Percentiles rank a stretch among this genome's conserved stretches.
These are phyloP conservation scores for Conops quadrifasciatus DNA, from an alignment of 2,888 invertebrate species.

Conservation along the genomic window DNA sequence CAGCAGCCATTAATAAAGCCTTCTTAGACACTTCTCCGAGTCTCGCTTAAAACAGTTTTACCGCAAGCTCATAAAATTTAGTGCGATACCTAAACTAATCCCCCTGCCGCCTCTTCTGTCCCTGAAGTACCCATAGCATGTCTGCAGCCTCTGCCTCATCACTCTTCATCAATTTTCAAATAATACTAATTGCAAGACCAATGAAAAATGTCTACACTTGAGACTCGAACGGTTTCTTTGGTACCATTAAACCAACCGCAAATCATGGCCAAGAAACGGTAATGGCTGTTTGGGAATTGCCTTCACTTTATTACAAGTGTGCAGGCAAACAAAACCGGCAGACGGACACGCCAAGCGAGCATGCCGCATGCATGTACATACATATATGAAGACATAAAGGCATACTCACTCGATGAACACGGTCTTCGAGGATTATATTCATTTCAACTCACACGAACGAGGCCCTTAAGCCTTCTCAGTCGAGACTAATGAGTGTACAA, in stretches of 20 bases:
- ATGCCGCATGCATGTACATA: background rate
- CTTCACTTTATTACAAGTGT: conserved; percentile 31
- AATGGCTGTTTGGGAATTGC: conserved; percentile 34
- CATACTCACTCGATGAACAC: background rate
- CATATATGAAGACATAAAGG: background rate
- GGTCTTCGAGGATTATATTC: background rate
- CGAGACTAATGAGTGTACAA: conserved; percentile 33
- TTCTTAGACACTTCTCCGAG: background rate
- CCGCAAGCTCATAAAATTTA: conserved; percentile 6
- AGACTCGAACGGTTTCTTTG: conserved; percentile 24
- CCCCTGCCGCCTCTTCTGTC: background rate
- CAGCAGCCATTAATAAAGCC: background rate
- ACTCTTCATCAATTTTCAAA: background rate
- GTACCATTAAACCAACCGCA: conserved; percentile 8
- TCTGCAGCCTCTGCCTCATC: background rate
- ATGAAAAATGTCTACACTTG: conserved; percentile 52
- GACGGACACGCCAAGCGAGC: too few species aligned
- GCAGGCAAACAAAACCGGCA: background rate
- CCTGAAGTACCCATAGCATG: too few species aligned
- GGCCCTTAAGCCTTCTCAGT: conserved; percentile 4
- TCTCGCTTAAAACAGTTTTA: background rate
- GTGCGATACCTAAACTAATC: background rate
- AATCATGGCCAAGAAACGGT: conserved; percentile 19
- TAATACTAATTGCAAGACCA: conserved; percentile 58
- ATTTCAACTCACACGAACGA: background rate